Base-by-base conservation (phyloP, 2,797 vertebrate species). In the Tachyglossus aculeatus region DNA sequence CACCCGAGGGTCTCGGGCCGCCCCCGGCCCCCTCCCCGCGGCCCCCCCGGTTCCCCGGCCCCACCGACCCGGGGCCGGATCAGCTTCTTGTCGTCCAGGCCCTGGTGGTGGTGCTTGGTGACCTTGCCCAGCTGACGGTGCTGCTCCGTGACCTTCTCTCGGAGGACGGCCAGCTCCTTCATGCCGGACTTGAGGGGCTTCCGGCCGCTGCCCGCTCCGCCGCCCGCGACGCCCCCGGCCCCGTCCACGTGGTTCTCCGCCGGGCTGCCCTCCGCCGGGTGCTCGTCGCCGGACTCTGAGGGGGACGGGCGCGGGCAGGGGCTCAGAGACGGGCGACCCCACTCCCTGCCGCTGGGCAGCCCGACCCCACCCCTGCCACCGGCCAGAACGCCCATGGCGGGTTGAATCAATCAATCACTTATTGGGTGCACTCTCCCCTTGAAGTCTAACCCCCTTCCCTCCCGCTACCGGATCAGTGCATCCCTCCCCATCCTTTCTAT, bases 121-220 rank as follows among this genome's bases (percentile, higher is more conserved):
- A 78, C 78, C 71, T 92, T 93, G 68, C 89, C 91, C 91, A 94
- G 85, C 71, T 92, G 92, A 44, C 89, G 84, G 51, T 93, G 93
- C 79, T 94, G 93, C 50, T 93, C 93, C 0, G 83, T 88, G 74
- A 83, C 91, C 71, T 90, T 92, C 79, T 93, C 93, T 44, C 92
- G 88, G 61, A 90, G 82, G 59, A 94, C 84, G 0, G 93, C 93
- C 25, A 90, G 57, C 36, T 93, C 93, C 86, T 93, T 94, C 87
- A 92, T 87, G 74, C 86, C 88, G 0, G 86, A 71, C 61, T 89
- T 92, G 21, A 82, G 55, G 7, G 88, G 79, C 66, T 92, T 94
- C 70, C 90, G 86, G 60, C 83, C 64, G 0, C 62, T 41, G 1
- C 47, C 5, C 0, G 82, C 58, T 0, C 82, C 82, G 19, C 88